These are phyloP conservation scores for Panzeria rudis DNA, from an alignment of 2,888 invertebrate species.

Conservation along the genomic window DNA sequence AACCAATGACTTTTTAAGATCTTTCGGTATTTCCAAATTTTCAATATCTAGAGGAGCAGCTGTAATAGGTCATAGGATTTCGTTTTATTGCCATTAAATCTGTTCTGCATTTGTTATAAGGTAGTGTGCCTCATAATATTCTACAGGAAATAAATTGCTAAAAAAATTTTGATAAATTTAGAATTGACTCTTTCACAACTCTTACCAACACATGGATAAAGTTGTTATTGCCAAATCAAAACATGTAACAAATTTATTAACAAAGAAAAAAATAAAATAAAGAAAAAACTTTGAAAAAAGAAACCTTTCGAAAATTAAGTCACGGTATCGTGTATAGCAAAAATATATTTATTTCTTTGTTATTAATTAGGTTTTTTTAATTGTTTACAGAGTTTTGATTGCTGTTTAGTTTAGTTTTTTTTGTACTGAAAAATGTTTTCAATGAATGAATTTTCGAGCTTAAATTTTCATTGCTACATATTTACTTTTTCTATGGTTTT, in stretches of 20 bases:
- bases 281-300: constrained; percentile 28
- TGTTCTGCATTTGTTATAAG: no score
- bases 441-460: constrained; percentile 33
- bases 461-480: constrained; percentile 3
- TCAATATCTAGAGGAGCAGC: no score
- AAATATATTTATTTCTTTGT: constrained; percentile 15
- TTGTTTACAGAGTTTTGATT: constrained; percentile 30
- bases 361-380: constrained; percentile 29
- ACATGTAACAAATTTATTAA: constrained; percentile 21
- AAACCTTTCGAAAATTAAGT: constrained; percentile 61
- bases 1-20: no score
- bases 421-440: constrained; percentile 3
- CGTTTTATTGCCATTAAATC: no score
- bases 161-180: neutral
- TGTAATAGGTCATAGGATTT: no score
- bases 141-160: no score
- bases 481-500: constrained; percentile 5
- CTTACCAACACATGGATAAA: constrained; percentile 7
- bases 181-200: constrained; percentile 30
- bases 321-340: constrained; percentile 55
- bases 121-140: no score
- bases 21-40: no score
- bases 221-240: constrained; percentile 48
- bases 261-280: constrained; percentile 30
- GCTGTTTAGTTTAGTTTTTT: neutral